phyloP scores from a whole-genome alignment of 2,113 vertebrate species.

The Alligator mississippiensis region DNA sequence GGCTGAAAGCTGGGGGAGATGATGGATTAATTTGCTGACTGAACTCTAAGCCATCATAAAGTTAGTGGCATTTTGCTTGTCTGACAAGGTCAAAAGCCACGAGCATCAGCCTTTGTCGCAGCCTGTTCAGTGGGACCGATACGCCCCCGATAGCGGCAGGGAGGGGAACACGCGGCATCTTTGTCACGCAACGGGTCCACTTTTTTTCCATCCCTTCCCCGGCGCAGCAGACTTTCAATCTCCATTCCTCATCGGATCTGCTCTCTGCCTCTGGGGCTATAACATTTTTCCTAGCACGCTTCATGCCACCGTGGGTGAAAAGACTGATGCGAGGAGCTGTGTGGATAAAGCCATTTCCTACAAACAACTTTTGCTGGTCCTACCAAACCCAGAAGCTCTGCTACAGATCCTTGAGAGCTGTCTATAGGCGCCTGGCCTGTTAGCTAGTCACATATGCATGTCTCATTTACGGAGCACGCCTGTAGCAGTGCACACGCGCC shows the following conservation, averaged over 20 bases:
- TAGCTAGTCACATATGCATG: background rate
- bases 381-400: background rate
- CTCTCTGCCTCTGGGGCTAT: rapidly evolving
- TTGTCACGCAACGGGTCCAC: background rate
- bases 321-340: background rate
- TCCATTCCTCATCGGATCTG: background rate
- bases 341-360: background rate
- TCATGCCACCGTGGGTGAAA: background rate
- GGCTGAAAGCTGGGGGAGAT: background rate
- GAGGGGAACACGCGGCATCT: background rate
- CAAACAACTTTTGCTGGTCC: background rate
- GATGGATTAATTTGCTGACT: slow-evolving; percentile 8
- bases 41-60: background rate
- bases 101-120: background rate
- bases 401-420: background rate
- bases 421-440: background rate
- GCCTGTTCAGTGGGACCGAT: background rate
- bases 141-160: background rate
- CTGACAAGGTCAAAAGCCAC: slow-evolving; percentile 31
- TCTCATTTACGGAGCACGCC: background rate
- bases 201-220: background rate
- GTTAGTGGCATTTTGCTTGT: background rate
- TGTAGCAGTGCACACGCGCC: background rate
- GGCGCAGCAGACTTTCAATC: background rate
- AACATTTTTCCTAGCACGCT: rapidly evolving